phyloP scores from a whole-genome alignment of 2,888 invertebrate genomes.

The Drosophila picticornis region DNA sequence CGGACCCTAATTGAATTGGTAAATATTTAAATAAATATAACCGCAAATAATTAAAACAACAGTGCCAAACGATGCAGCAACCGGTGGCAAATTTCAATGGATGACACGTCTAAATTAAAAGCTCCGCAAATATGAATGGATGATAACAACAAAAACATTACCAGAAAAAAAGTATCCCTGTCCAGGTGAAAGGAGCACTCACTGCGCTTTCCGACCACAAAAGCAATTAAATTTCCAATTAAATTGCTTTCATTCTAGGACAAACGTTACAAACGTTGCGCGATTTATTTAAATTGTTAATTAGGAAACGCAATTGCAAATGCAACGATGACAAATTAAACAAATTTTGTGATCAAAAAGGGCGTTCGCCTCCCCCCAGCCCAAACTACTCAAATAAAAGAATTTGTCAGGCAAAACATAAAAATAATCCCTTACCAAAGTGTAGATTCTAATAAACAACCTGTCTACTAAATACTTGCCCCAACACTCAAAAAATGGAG shows the following conservation, averaged over 20 bases:
- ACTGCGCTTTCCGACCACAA: constrained; percentile 71
- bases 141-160: constrained; percentile 31
- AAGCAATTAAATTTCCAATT: constrained; percentile 83
- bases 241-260: constrained; percentile 78
- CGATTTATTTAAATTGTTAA: constrained; percentile 83
- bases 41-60: constrained; percentile 82
- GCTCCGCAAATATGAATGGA: constrained; percentile 56
- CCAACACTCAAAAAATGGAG: neutral
- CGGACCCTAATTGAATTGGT: constrained; percentile 76
- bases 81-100: constrained; percentile 66
- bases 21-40: constrained; percentile 81
- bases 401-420: neutral
- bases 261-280: constrained; percentile 66
- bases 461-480: constrained; percentile 2
- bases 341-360: constrained; percentile 34
- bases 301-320: constrained; percentile 75
- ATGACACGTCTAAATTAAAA: constrained; percentile 75
- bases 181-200: constrained; percentile 38
- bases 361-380: neutral
- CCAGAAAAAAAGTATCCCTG: constrained; percentile 17
- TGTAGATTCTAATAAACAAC: neutral
- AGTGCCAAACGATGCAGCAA: constrained; percentile 62
- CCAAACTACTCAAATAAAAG: neutral
- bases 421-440: constrained; percentile 1
- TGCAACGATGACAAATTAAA: constrained; percentile 63